Percentiles rank a stretch among this genome's conserved stretches.
Conservation (phyloP, 2,888 invertebrate species). For the Brachyopa scutellaris region DNA sequence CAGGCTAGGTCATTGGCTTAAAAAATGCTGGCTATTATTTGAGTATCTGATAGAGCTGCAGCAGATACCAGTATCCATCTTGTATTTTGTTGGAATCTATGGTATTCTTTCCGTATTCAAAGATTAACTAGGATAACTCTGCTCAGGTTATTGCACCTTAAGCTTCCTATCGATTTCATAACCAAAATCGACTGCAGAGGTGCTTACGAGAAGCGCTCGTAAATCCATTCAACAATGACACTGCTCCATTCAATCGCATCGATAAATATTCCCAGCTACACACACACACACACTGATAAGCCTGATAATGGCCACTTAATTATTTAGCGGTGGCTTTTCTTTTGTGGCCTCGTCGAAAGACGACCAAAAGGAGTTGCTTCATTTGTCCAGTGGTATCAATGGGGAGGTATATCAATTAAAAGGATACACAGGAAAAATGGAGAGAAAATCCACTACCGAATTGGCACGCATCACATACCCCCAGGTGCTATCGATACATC, state of each 20-base stretch:
- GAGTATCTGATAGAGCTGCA: too few relatives aligned
- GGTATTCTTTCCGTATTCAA: too few relatives aligned
- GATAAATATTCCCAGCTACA: conserved; percentile 8
- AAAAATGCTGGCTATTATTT: too few relatives aligned
- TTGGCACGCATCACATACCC: conserved; percentile 33
- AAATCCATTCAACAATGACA: conserved; percentile 24
- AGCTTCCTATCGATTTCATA: too few relatives aligned
- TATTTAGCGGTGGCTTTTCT: conserved; percentile 54
- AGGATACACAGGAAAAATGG: conserved; percentile 50
- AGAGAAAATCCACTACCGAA: conserved; percentile 39
- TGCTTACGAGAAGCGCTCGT: too few relatives aligned
- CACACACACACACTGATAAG: conserved; percentile 21
- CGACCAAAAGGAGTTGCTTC: conserved; percentile 29
- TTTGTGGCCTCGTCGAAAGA: background rate
- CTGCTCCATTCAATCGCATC: conserved; percentile 10
- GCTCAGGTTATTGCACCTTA: too few relatives aligned
- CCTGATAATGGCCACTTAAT: conserved; percentile 54
- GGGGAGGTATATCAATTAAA: conserved; percentile 56
- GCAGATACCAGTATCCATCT: too few relatives aligned
- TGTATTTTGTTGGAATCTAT: too few relatives aligned
- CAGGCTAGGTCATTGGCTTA: too few relatives aligned
- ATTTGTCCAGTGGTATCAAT: conserved; percentile 34
- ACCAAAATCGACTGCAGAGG: too few relatives aligned
- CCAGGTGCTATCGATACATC: background rate
- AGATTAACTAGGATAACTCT: too few relatives aligned